Conservation (phyloP, 92 coral and sea anemone genomes). For the Umimayanthus kanabou region DNA sequence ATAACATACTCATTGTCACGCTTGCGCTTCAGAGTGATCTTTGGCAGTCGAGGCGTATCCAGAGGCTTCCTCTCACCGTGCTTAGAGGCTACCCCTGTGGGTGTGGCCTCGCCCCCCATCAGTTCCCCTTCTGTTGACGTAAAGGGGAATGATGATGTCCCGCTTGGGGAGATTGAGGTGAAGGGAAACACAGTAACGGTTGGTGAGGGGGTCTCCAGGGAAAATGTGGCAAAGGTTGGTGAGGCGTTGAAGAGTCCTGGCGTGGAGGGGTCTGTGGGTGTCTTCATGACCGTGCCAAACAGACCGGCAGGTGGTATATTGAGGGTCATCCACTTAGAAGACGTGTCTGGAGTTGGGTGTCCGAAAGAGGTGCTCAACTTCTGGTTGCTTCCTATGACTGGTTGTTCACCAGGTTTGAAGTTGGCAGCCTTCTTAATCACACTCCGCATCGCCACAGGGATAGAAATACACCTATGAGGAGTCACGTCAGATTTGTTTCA, state of each 20-base stretch:
- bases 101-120: slow-evolving; percentile 50
- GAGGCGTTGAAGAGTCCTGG: slow-evolving; percentile 66
- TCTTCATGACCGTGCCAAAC: slow-evolving; percentile 69
- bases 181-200: slow-evolving; percentile 82
- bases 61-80: slow-evolving; percentile 69
- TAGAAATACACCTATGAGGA: slow-evolving; percentile 81
- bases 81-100: slow-evolving; percentile 28
- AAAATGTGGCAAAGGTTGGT: slow-evolving; percentile 66
- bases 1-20: slow-evolving; percentile 93
- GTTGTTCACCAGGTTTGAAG: slow-evolving; percentile 77
- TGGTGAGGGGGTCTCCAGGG: slow-evolving; percentile 93
- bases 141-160: slow-evolving; percentile 59
- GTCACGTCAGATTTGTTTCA: not conserved
- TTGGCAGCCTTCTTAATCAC: slow-evolving; percentile 90
- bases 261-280: slow-evolving; percentile 83
- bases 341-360: slow-evolving; percentile 47
- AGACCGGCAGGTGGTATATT: slow-evolving; percentile 77
- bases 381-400: slow-evolving; percentile 66
- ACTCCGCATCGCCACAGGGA: slow-evolving; percentile 95
- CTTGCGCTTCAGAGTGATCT: slow-evolving; percentile 82
- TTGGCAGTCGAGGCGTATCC: slow-evolving; percentile 85
- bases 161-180: slow-evolving; percentile 74
- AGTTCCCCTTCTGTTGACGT: slow-evolving; percentile 59
- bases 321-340: slow-evolving; percentile 66
- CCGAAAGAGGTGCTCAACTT: slow-evolving; percentile 42